Base-by-base conservation (phyloP, 2,797 vertebrate species). In the Xenopus petersii region DNA sequence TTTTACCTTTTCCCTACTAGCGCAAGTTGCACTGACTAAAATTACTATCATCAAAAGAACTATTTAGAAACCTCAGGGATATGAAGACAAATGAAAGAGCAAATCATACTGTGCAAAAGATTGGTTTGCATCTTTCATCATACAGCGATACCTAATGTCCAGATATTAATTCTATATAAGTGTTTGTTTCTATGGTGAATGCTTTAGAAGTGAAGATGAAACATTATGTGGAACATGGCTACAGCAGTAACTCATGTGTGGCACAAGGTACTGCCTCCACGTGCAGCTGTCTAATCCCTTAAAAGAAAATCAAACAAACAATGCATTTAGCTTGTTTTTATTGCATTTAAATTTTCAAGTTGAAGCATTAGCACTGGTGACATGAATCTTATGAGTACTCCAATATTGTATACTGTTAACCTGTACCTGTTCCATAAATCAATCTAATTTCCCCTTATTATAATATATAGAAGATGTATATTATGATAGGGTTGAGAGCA, bases 31-130 rank as follows among this genome's bases (percentile, higher is more conserved):
- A 56, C 47, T 75, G 73, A 75, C 65, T 63, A 21, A 63, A 68
- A 68, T 75, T 63, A 75, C 68, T 75, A 75, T 65, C 73, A 68
- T 75, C 65, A 75, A 75, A 75, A 75, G 2, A 75, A 48, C 58
- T 58, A 68, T 68, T 69, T 46, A n/a, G 30, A 59, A 75, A 75
- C 73, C 73, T 68, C 58, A 75, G 73, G 64, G 73, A 67, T 68
- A 68, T 74, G 65, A 67, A 74, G 67, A 68, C 73, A 74, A 67
- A 74, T 75, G 73, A 60, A 75, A 68, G 68, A 68, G 59, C 65
- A 36, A 75, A 75, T 75, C 59, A 63, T 62, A 75, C 30, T 75
- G 47, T 68, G 65, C 65, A 75, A 67, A 51, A 68, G 65, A 75
- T 68, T 48, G 65, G 56, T 61, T 68, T 61, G 46, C 51, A 67